Conservation (phyloP, 2,888 invertebrate genomes). For the Clistopyga incitator region DNA sequence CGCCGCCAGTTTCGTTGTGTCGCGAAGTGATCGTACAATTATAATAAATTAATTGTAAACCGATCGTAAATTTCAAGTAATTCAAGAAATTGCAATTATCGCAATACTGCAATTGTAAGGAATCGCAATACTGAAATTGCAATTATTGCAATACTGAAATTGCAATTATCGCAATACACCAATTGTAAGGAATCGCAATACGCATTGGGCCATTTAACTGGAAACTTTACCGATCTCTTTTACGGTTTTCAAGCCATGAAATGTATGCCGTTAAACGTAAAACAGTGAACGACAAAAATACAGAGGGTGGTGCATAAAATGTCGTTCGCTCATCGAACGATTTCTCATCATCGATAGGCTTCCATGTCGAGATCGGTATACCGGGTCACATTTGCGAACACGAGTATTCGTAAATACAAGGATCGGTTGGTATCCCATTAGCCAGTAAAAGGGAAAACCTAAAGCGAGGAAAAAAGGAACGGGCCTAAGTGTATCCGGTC, state of each 20-base stretch:
- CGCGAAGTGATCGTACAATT: no score
- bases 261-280: background rate
- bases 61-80: no score
- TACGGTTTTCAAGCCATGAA: background rate
- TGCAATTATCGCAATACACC: no score
- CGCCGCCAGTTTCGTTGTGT: background rate
- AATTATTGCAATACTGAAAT: no score
- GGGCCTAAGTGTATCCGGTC: background rate
- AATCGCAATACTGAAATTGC: no score
- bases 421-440: background rate
- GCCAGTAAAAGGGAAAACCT: background rate
- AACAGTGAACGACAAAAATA: slow-evolving; percentile 1
- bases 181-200: no score
- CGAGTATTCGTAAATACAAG: slow-evolving; percentile 19
- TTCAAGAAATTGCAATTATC: no score
- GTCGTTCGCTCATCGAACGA: slow-evolving; percentile 3
- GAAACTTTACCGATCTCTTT: background rate
- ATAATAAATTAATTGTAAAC: no score
- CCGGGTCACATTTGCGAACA: slow-evolving; percentile 5
- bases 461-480: background rate
- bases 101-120: no score
- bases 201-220: no score
- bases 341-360: background rate
- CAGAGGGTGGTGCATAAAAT: background rate
- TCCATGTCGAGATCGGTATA: background rate